Evolutionary conservation across 2,797 vertebrate genomes (phyloP).

Genomic region (Lateolabrax maculatus): DNA sequence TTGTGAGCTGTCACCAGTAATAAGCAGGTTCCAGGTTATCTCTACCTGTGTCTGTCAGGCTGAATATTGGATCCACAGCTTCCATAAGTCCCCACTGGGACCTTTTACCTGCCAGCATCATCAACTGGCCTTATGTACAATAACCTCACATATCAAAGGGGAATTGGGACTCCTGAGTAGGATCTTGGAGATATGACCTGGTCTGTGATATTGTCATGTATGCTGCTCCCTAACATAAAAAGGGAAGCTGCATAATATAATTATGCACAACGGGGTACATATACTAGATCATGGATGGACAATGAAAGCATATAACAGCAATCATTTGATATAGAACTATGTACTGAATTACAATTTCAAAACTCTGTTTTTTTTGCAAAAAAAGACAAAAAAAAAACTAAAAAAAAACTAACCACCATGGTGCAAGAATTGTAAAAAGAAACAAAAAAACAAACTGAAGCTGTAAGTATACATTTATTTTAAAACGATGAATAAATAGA

Average conservation of each 20-base stretch:
- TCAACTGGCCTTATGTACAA: conserved; percentile 63
- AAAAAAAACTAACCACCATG: neutral
- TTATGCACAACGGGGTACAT: neutral
- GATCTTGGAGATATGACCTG: conserved; percentile 13
- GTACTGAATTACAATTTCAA: neutral
- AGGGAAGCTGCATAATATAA: neutral
- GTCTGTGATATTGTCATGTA: conserved; percentile 33
- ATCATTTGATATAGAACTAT: neutral
- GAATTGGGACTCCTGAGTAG: conserved; percentile 20
- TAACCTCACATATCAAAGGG: conserved; percentile 41
- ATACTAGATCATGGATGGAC: neutral
- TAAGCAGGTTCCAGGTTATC: conserved; percentile 67
- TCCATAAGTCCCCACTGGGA: conserved; percentile 53
- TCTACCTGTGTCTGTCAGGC: conserved; percentile 67
- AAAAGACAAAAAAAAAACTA: neutral
- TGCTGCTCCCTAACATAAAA: neutral
- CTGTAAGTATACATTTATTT: neutral
- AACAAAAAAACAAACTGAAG: neutral
- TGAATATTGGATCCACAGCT: conserved; percentile 61
- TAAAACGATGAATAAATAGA: neutral
- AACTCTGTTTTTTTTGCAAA: neutral
- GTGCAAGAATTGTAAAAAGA: neutral
- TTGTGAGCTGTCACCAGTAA: conserved; percentile 79
- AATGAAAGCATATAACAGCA: neutral
- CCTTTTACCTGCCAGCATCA: conserved; percentile 57